Conservation (phyloP, 2,888 invertebrate genomes). For the Drosophila leonis region DNA sequence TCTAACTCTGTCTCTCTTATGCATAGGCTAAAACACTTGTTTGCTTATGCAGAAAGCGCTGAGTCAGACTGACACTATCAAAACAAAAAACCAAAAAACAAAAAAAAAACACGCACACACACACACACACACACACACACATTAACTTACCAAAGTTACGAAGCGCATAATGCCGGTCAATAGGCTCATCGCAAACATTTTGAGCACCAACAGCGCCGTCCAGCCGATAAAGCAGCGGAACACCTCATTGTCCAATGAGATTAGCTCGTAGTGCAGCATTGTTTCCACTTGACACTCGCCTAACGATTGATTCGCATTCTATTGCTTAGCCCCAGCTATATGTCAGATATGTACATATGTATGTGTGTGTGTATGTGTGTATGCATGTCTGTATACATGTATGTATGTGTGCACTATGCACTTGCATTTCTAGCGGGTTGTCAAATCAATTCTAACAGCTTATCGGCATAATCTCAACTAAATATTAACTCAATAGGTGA, state of each 20-base stretch:
- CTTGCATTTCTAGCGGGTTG: background rate
- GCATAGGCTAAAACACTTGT: conserved; percentile 7
- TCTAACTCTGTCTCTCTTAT: background rate
- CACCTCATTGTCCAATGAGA: conserved; percentile 72
- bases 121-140: rapidly evolving
- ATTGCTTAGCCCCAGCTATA: background rate
- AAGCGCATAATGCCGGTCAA: conserved; percentile 85
- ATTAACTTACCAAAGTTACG: conserved; percentile 80
- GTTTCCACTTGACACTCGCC: conserved; percentile 7
- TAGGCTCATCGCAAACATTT: conserved; percentile 84
- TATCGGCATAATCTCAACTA: conserved; percentile 1
- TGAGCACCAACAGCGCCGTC: conserved; percentile 82
- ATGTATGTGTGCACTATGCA: background rate
- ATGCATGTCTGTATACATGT: too few relatives aligned
- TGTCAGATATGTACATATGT: background rate
- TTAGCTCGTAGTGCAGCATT: conserved; percentile 57
- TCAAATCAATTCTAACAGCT: conserved; percentile 1
- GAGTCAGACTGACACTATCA: conserved; percentile 50
- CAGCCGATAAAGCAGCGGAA: conserved; percentile 84
- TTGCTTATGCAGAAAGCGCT: conserved; percentile 20
- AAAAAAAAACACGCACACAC: background rate
- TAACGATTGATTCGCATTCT: conserved; percentile 19
- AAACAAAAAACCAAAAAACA: background rate
- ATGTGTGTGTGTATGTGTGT: too few relatives aligned
- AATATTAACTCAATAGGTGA: background rate